These are phyloP conservation scores for Athene cunicularia DNA, from an alignment of 2,113 vertebrate genomes.

Conservation along the genomic window DNA sequence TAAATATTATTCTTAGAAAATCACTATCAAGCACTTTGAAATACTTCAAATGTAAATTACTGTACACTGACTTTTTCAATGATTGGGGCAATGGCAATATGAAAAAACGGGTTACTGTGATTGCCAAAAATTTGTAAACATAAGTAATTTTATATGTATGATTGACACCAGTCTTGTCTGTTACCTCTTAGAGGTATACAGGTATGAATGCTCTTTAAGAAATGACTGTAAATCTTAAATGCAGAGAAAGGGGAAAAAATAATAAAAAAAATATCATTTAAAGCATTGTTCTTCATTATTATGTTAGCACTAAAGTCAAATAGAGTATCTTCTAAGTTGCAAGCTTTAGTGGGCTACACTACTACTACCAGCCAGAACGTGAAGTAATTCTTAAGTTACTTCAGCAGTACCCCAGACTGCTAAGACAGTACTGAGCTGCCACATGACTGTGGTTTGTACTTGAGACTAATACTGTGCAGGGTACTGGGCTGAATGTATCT, in stretches of 20 bases:
- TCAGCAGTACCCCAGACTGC: background rate
- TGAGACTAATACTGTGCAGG: background rate
- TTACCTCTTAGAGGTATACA: constrained; percentile 66
- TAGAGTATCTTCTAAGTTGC: background rate
- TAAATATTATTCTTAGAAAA: constrained; percentile 79
- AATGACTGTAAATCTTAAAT: constrained; percentile 76
- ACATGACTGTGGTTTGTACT: background rate
- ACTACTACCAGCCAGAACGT: background rate
- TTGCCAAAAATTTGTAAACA: constrained; percentile 85
- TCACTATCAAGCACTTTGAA: constrained; percentile 96
- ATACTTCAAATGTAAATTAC: constrained; percentile 91
- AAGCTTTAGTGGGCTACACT: background rate
- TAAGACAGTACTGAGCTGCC: background rate
- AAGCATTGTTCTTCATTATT: background rate
- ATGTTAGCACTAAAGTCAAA: background rate
- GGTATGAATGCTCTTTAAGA: constrained; percentile 62
- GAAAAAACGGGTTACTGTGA: constrained; percentile 84
- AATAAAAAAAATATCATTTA: constrained; percentile 9
- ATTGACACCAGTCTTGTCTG: constrained; percentile 63
- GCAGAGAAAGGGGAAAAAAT: constrained; percentile 3
- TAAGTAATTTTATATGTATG: constrained; percentile 78
- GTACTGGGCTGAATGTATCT: background rate
- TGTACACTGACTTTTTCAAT: constrained; percentile 85
- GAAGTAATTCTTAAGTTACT: background rate
- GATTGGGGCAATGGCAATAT: constrained; percentile 87